These are phyloP conservation scores for Neuroterus valhalla DNA, from an alignment of 1,140 invertebrate genomes.

Conservation along the genomic window DNA sequence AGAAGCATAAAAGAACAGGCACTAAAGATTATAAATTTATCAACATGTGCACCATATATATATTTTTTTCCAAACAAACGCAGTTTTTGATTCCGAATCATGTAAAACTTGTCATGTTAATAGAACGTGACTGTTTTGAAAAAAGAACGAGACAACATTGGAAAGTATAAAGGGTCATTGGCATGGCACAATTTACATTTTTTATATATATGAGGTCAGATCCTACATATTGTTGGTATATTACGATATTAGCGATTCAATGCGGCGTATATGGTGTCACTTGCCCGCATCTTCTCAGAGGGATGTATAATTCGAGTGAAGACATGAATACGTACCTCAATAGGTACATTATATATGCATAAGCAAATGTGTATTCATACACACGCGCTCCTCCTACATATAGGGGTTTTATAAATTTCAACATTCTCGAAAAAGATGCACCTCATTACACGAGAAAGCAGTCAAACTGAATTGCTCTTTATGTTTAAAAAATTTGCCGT, in stretches of 20 bases:
- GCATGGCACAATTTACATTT: constrained; percentile 11
- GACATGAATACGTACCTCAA: constrained; percentile 42
- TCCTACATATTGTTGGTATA: constrained; percentile 61
- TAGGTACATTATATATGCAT: constrained; percentile 29
- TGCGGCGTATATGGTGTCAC: constrained; percentile 67
- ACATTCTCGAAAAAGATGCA: neutral
- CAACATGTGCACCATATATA: neutral
- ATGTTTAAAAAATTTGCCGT: no score
- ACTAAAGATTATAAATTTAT: no score
- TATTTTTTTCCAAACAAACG: no score
- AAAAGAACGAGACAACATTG: neutral
- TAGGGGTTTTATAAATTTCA: constrained; percentile 25
- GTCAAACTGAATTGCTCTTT: neutral
- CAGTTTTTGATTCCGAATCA: neutral
- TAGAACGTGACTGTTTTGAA: constrained; percentile 27
- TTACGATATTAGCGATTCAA: constrained; percentile 72
- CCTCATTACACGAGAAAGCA: neutral
- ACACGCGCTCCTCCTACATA: constrained; percentile 34
- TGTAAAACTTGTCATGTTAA: neutral
- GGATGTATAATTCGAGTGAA: constrained; percentile 61
- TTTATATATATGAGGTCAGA: constrained; percentile 32
- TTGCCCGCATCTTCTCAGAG: constrained; percentile 72
- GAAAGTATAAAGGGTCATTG: constrained; percentile 25
- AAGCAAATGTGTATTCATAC: constrained; percentile 30
- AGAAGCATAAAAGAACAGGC: no score